Conservation (phyloP, 2,888 invertebrate species). For the Lithophane socia region DNA sequence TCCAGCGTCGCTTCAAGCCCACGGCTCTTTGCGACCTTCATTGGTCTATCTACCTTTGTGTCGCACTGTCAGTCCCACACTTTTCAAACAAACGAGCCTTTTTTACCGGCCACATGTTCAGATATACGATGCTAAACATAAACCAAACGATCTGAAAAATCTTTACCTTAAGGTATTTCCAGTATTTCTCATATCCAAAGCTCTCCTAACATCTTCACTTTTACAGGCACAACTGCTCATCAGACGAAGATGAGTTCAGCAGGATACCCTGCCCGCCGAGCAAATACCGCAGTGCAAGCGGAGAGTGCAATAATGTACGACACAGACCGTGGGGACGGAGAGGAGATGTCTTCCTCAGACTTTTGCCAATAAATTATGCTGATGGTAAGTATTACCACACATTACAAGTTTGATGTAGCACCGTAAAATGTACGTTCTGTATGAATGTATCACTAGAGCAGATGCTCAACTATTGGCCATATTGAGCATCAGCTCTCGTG, state of each 20-base stretch:
- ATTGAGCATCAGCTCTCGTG: neutral
- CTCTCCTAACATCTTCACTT: neutral
- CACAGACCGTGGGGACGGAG: slow-evolving; percentile 96
- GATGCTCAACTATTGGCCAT: neutral
- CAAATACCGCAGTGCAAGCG: slow-evolving; percentile 95
- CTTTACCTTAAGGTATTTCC: neutral
- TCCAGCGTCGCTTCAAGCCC: slow-evolving; percentile 6
- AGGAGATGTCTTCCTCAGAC: slow-evolving; percentile 94
- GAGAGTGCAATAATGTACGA: slow-evolving; percentile 97
- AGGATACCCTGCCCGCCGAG: slow-evolving; percentile 94
- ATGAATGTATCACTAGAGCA: too few species aligned
- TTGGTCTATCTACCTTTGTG: slow-evolving; percentile 9
- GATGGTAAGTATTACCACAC: slow-evolving; percentile 92
- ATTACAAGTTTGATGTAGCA: neutral
- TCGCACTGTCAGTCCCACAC: slow-evolving; percentile 3
- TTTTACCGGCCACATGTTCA: neutral
- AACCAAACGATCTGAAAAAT: neutral
- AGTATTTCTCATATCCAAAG: neutral
- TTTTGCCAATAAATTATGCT: slow-evolving; percentile 93
- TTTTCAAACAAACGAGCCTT: slow-evolving; percentile 1
- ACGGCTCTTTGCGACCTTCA: neutral
- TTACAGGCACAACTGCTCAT: slow-evolving; percentile 83
- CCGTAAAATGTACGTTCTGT: too few species aligned
- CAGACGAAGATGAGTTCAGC: slow-evolving; percentile 84
- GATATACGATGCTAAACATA: neutral